Base-by-base conservation (phyloP, 2,797 vertebrate genomes). In the Pteropus rufus region DNA sequence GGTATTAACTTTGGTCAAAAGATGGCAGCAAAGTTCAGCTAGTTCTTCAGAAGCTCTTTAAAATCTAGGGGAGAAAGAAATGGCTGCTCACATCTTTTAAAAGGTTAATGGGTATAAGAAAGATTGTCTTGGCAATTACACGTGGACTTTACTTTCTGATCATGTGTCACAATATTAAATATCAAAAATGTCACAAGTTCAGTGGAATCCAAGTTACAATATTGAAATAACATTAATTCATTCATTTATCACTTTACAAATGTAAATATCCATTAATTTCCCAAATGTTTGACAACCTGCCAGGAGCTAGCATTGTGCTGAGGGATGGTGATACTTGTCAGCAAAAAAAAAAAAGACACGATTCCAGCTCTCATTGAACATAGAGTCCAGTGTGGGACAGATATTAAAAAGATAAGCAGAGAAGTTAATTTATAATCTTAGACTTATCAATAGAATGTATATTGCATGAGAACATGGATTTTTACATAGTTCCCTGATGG, bases 1-100 rank as follows among this genome's bases (percentile, higher is more conserved):
- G 72, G 19, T 83, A 23, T 19, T 67, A 52, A 93, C 24, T 94
- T 87, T 84, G 54, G 94, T 84, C 97, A 91, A 56, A 91, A 97
- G 98, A 97, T 97, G 98, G 97, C 97, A 98, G 97, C 95, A 96
- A 52, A 31, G 82, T 92, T 93, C 83, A 97, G 83, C 70, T 52
- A 29, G 56, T 87, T 76, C 84, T 76, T 76, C 39, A 21, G 46
- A 31, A 8, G 34, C 6, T n/a, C 3, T 62, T 46, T 62, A 24
- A 41, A n/a, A 18, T 2, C 8, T 12, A 44, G 11, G 34, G 10
- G 56, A 52, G 54, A 81, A 58, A 31, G 52, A n/a, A 83, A 10
- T 16, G 54, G 44, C 29, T 31, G 11, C 21, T 46, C 26, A 14
- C 2, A 6, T 29, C 36, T 80, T 36, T 56, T 18, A 85, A 82